phyloP scores from a whole-genome alignment of 2,113 vertebrate genomes.

The Megalops atlanticus region DNA sequence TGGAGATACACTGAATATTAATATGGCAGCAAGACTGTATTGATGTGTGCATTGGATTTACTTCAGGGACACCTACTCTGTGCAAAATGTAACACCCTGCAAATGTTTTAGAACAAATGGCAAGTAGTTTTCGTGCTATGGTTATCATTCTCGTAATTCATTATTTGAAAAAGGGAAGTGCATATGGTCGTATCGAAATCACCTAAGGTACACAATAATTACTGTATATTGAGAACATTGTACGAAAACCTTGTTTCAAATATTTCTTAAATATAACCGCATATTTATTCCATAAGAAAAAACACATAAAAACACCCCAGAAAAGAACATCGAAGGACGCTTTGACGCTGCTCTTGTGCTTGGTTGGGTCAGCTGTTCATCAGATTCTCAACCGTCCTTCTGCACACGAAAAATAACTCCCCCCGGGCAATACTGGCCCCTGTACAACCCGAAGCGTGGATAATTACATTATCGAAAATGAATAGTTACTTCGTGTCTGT shows the following conservation, averaged over 20 bases:
- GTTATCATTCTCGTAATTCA: too few relatives aligned
- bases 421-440: constrained; percentile 1
- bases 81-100: background rate
- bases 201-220: too few relatives aligned
- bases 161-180: too few relatives aligned
- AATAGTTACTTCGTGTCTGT: constrained; percentile 5
- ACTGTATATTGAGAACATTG: too few relatives aligned
- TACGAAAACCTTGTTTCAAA: background rate
- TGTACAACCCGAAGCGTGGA: constrained; percentile 6
- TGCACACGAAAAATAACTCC: background rate
- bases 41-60: background rate
- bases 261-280: background rate
- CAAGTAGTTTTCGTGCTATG: too few relatives aligned
- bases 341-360: background rate
- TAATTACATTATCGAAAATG: constrained; percentile 6
- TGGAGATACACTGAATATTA: too few relatives aligned
- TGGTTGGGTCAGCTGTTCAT: background rate
- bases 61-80: background rate
- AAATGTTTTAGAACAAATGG: too few relatives aligned
- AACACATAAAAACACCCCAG: background rate
- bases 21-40: too few relatives aligned
- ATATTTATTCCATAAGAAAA: background rate
- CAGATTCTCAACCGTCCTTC: background rate
- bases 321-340: background rate
- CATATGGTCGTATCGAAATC: too few relatives aligned